These are phyloP conservation scores for Lampropteryx suffumata DNA, from an alignment of 2,888 invertebrate species.

Conservation along the genomic window DNA sequence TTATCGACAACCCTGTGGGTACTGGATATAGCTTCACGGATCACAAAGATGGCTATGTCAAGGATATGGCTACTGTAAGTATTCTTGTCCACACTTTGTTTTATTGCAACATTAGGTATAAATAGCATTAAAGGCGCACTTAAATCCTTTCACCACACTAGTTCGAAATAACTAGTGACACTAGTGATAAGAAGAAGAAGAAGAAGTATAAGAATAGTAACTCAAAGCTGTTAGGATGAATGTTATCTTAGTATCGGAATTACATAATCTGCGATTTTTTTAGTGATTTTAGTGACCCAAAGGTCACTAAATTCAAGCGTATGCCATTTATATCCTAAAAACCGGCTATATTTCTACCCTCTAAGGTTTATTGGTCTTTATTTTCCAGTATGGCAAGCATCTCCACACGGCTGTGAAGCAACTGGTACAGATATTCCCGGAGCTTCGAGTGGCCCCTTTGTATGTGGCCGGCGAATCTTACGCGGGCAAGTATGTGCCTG, in stretches of 20 bases:
- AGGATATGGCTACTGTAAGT: conserved; percentile 81
- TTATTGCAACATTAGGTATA: too few species aligned
- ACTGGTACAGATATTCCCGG: conserved; percentile 84
- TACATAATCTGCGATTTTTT: too few species aligned
- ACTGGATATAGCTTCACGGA: conserved; percentile 85
- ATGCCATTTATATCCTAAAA: background rate
- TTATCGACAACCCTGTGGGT: conserved; percentile 87
- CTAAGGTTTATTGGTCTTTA: too few species aligned
- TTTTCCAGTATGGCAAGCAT: conserved; percentile 72
- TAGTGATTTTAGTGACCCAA: too few species aligned
- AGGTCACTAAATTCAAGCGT: background rate
- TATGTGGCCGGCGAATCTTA: conserved; percentile 87
- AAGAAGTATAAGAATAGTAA: too few species aligned
- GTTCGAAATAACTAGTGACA: too few species aligned
- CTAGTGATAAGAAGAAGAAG: too few species aligned
- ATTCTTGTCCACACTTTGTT: background rate
- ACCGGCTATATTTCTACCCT: too few species aligned
- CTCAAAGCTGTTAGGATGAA: too few species aligned
- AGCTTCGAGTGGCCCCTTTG: conserved; percentile 80
- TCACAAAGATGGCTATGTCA: conserved; percentile 75
- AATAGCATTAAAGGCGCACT: too few species aligned
- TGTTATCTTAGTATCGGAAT: too few species aligned
- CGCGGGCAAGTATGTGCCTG: conserved; percentile 83
- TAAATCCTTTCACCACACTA: too few species aligned
- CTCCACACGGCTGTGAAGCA: conserved; percentile 82